Base-by-base conservation (phyloP, 2,113 vertebrate genomes). In the Sterrhoptilus dennistouni region DNA sequence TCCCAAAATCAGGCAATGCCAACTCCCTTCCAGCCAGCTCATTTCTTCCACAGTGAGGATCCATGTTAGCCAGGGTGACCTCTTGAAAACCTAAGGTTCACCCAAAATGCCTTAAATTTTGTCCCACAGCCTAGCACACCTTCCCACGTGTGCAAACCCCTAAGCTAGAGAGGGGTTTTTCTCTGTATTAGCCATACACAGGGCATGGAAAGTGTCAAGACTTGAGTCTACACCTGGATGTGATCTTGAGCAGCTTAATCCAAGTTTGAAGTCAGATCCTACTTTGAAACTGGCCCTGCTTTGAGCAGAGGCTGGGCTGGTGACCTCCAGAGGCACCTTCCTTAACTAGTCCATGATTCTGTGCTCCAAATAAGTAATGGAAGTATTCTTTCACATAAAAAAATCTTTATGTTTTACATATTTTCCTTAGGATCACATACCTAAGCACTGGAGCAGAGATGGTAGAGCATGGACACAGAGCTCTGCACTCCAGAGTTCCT, bases 151-250 rank as follows among this genome's bases (percentile, higher is more conserved):
- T 36, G 81, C 24, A 36, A 70, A 70, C 8, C 61, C 64, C 36
- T 24, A 14, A 52, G 1, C 18, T 5, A 31, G 21, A 47, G 29
- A 42, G 42, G 52, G 18, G 25, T 35, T 91, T 35, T 91, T 78
- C 61, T 54, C 27, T 63, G 0, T 4, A 70, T 3, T 35, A 47
- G 33, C 29, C 35, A 24, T 1, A 63, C 4, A 5, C 6, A 38
- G 31, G 63, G 27, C 66, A 45, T 20, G 27, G 83, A 66, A 87
- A 54, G 52, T 5, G 35, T 12, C 33, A 60, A 45, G 47, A 36
- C 13, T 63, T 66, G 23, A 59, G 4, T 12, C 18, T 45, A 54
- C 38, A 89, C 21, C 53, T 79, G 38, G 61, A 71, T 35, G 40
- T 1, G 2, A 61, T 12, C 49, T 57, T 28, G 28, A 81, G 68